A percentile compares a stretch with the other conserved stretches of the same genome.
Conservation (phyloP, 2,888 invertebrate genomes). For the Tanypteryx hageni region DNA sequence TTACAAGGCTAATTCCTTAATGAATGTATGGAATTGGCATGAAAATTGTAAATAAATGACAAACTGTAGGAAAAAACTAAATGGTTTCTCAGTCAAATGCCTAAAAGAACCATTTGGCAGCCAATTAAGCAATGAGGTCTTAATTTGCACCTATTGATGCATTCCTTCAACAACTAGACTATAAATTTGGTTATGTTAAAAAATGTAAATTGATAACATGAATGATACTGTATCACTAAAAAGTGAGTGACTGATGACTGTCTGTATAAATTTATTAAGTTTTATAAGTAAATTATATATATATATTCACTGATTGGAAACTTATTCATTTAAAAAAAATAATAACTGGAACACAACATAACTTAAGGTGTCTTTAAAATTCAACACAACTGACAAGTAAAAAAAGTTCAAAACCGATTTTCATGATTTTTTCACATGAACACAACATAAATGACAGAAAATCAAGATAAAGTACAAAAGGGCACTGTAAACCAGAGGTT, state of each 20-base stretch:
- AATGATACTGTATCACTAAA: slow-evolving; percentile 43
- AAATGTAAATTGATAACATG: slow-evolving; percentile 33
- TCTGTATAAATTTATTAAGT: slow-evolving; percentile 49
- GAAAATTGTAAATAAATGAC: not conserved
- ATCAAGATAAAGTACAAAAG: not conserved
- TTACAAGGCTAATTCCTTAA: slow-evolving; percentile 25
- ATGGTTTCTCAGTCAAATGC: slow-evolving; percentile 1
- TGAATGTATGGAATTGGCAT: slow-evolving; percentile 20
- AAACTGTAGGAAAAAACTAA: not conserved
- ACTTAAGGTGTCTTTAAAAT: not conserved
- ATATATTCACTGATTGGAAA: not conserved
- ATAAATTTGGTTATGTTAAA: slow-evolving; percentile 29
- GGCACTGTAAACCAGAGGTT: not conserved
- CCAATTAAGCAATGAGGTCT: not conserved
- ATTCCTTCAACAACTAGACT: not conserved
- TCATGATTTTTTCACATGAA: slow-evolving; percentile 19
- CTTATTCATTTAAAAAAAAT: not conserved
- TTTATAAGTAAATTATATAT: slow-evolving; percentile 62
- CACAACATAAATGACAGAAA: slow-evolving; percentile 3
- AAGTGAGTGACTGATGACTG: slow-evolving; percentile 61
- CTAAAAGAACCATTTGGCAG: not conserved
- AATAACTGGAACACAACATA: not conserved
- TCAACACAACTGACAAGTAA: not conserved
- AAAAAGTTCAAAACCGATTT: not conserved
- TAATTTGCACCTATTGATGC: not conserved